Percentiles rank a stretch among this genome's conserved stretches.
These are phyloP conservation scores for Zapus hudsonius DNA, from an alignment of 2,113 vertebrate species.

Conservation along the genomic window DNA sequence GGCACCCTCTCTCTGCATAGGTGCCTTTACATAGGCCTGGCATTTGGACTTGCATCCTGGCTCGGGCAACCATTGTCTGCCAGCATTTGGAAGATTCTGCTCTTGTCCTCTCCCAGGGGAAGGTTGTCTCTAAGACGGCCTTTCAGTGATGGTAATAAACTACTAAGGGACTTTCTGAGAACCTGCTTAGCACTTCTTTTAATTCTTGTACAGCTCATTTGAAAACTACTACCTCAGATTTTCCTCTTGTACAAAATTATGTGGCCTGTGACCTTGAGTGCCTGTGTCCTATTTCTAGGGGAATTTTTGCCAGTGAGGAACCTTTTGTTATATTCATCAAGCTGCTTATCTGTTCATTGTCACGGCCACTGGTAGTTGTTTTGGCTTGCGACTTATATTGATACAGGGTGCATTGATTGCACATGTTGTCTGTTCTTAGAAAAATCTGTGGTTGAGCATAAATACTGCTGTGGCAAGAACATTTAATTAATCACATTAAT, in stretches of 20 bases:
- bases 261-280: slow-evolving; percentile 50
- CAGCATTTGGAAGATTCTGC: background rate
- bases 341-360: slow-evolving; percentile 34
- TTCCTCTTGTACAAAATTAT: background rate
- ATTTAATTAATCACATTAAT: background rate
- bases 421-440: background rate
- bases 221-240: too few relatives aligned
- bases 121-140: background rate
- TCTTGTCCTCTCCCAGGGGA: background rate
- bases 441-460: background rate
- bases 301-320: slow-evolving; percentile 31
- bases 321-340: slow-evolving; percentile 16
- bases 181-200: background rate
- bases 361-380: slow-evolving; percentile 50
- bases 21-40: background rate
- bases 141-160: background rate
- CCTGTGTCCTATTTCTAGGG: slow-evolving; percentile 41
- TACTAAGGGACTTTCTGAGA: slow-evolving; percentile 12
- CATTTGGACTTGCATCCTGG: background rate
- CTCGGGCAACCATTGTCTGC: background rate
- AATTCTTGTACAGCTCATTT: background rate
- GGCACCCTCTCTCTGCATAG: background rate
- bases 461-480: background rate
- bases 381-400: background rate
- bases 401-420: background rate